Evolutionary conservation across 2,113 vertebrate species (phyloP), one percentile per base, ranked within the genome.

Genomic region (Dasypus novemcinctus): DNA sequence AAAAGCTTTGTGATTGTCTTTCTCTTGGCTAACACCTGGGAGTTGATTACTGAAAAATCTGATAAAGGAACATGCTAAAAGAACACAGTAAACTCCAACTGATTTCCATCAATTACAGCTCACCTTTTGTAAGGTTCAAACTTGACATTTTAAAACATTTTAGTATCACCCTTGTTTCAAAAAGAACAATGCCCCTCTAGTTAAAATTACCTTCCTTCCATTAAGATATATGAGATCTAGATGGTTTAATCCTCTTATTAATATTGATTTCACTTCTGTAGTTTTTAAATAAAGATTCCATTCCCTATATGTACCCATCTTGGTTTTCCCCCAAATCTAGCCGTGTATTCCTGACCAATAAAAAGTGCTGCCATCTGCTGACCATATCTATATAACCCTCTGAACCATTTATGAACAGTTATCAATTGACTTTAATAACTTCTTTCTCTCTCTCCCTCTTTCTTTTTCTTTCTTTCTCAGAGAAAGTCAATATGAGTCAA

Each of bases 291-390:
- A 64, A 89, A 93, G 29, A 92, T 69, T 95, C 69, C 54, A 79
- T 75, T 31, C 20, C 14, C 25, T 66, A 13, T 21, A 5, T n/a
- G 14, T n/a, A 8, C 4, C 27, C 29, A 18, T 49, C 61, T 68
- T 14, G 17, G 46, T 61, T 36, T 18, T 7, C 21, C 18, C 31
- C 0, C 27, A 71, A 85, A 52, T 43, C 33, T 33, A n/a, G 27
- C 66, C 66, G 27, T 15, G 0, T 29, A 63, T 38, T 85, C 57
- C 54, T 75, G 49, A 79, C 9, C 41, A 12, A 1, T 74, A 57
- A 75, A 27, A 46, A n/a, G 9, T 87, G 36, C 87, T 97, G 92
- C 92, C 94, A 93, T 61, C 97, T 97, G 29, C 79, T 78, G 96
- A 68, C 20, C 81, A 21, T 33, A 33, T 23, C 4, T 33, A 59